phyloP scores from a whole-genome alignment of 2,888 invertebrate species.

The Dryadula phaetusa region DNA sequence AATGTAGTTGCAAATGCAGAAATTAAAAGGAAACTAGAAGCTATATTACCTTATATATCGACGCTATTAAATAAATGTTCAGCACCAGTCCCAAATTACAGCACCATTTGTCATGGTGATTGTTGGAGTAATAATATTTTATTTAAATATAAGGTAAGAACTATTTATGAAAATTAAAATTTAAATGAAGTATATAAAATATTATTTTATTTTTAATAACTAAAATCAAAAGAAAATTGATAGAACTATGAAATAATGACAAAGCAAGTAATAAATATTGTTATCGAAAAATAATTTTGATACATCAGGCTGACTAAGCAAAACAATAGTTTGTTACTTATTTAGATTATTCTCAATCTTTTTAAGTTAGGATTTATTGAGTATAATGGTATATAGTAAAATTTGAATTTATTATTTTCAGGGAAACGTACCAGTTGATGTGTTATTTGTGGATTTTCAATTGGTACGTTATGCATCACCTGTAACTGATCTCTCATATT shows the following conservation, averaged over 20 bases:
- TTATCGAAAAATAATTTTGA: neutral
- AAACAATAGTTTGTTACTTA: neutral
- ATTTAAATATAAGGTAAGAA: conserved; percentile 62
- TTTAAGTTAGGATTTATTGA: no score
- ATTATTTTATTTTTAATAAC: neutral
- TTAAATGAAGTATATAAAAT: neutral
- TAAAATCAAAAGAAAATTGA: neutral
- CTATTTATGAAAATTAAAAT: neutral
- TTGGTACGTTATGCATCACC: conserved; percentile 65
- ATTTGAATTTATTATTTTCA: conserved; percentile 46
- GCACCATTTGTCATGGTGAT: conserved; percentile 69
- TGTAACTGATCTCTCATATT: conserved; percentile 67
- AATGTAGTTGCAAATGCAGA: conserved; percentile 56
- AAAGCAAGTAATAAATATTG: neutral
- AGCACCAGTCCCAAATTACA: conserved; percentile 52
- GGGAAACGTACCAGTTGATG: conserved; percentile 63
- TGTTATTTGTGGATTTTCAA: conserved; percentile 66
- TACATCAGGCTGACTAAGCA: neutral
- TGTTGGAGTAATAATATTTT: conserved; percentile 70
- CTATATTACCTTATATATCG: conserved; percentile 56
- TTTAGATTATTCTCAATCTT: no score
- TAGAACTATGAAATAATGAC: neutral
- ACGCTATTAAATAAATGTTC: conserved; percentile 61
- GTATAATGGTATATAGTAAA: neutral
- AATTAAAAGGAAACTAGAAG: conserved; percentile 55